A percentile compares a stretch with the other conserved stretches of the same genome.
Evolutionary conservation across 2,888 invertebrate genomes (phyloP).

Genomic region (Philaethria dido): DNA sequence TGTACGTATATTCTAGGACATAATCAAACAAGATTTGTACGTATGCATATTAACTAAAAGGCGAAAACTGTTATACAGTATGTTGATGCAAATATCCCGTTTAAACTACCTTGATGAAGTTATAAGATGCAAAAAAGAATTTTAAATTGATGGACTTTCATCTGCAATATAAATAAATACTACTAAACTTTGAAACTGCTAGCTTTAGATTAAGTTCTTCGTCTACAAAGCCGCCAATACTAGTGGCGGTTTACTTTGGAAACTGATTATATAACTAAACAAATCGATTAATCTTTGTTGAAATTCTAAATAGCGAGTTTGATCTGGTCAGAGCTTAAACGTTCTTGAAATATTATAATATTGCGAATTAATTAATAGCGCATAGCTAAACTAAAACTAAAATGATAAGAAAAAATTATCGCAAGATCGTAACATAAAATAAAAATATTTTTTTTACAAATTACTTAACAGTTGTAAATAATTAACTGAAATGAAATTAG

Average conservation of each 20-base stretch:
- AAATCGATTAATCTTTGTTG: slow-evolving; percentile 22
- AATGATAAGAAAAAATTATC: not conserved
- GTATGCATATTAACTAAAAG: too few relatives aligned
- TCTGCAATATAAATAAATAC: slow-evolving; percentile 13
- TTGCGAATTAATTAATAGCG: not conserved
- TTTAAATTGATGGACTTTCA: not conserved
- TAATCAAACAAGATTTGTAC: not conserved
- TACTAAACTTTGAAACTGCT: slow-evolving; percentile 14
- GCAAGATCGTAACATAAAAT: too few relatives aligned
- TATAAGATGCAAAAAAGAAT: not conserved
- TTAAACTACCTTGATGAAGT: not conserved
- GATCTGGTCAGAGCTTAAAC: not conserved
- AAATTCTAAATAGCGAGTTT: slow-evolving; percentile 10
- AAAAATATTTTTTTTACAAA: too few relatives aligned
- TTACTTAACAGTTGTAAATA: too few relatives aligned
- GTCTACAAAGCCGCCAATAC: slow-evolving; percentile 23
- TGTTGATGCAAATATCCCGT: not conserved
- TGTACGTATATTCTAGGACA: not conserved
- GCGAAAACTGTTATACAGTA: too few relatives aligned
- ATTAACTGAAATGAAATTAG: too few relatives aligned
- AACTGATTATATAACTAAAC: slow-evolving; percentile 24
- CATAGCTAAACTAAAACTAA: not conserved
- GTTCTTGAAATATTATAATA: slow-evolving; percentile 10
- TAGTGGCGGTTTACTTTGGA: slow-evolving; percentile 14
- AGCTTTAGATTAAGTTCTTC: slow-evolving; percentile 17